Evolutionary conservation across 2,113 vertebrate species (phyloP), one percentile per base, ranked within the genome.

Genomic region (Labeo rohita): DNA sequence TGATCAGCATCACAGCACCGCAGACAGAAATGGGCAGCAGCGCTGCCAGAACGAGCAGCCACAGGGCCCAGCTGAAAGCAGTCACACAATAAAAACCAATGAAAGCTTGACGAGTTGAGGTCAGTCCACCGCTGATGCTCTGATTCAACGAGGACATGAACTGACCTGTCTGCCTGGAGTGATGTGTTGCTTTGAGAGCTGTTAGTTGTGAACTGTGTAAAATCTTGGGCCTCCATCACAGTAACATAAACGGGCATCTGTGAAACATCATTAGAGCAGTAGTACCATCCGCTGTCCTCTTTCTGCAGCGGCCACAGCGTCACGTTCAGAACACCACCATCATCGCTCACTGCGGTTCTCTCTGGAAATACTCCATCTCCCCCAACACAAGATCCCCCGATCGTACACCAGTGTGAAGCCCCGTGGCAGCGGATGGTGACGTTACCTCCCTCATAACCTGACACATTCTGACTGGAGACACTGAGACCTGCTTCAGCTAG

Each of bases 221-320:
- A n/a, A n/a, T 9, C 18, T 3, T 3, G 21, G 36, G 6, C 9
- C 13, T 63, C 28, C 4, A 4, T 45, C 59, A 80, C 39, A 0
- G 13, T 43, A 18, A 81, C 6, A 18, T 66, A 2, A 49, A 81
- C 39, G 1, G 79, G 79, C 39, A 81, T 81, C 45, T 81, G 59
- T 28, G 43, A 28, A 16, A 66, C 0, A 8, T 16, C n/a, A 49
- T 81, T 15, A 10, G 43, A 34, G 45, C 59, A 81, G 43, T 2
- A 83, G 7, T 70, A 83, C 80, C 80, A 70, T 8, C 80, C 63
- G 8, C 39, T 36, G 28, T 83, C 47, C 49, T 21, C 10, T 21
- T 0, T 36, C 28, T 70, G 11, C 28, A 70, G 28, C 10, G 13
- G 4, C 2, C 10, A 12, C 45, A 82, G 50, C 3, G 23, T 82